Percentiles rank a stretch among this genome's conserved stretches.
Conservation (phyloP, 1,140 invertebrate species). For the Thalassaphorura encarpata region DNA sequence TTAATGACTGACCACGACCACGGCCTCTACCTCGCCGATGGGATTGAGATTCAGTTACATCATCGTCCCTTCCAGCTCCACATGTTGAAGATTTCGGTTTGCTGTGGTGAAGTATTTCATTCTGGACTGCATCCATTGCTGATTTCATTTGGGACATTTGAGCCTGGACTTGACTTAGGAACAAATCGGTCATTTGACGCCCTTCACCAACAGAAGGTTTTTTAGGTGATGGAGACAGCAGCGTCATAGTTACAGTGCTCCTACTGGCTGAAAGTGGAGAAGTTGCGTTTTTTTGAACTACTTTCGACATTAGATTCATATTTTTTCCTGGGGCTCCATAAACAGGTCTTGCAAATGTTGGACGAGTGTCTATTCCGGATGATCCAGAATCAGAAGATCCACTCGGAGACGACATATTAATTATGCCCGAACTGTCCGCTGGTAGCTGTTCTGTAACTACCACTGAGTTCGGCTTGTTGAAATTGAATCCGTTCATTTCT, state of each 20-base stretch:
- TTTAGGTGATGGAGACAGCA: too few relatives aligned
- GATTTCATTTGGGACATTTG: constrained; percentile 33
- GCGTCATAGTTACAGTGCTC: too few relatives aligned
- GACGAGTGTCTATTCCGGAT: not conserved
- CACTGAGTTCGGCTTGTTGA: constrained; percentile 4
- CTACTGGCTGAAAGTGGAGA: too few relatives aligned
- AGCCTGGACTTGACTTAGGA: too few relatives aligned
- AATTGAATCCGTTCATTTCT: constrained; percentile 28
- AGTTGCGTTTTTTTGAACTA: too few relatives aligned
- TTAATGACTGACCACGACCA: too few relatives aligned
- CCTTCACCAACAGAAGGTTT: too few relatives aligned
- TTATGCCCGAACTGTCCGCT: constrained; percentile 27
- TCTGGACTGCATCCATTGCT: constrained; percentile 29
- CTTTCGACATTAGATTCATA: constrained; percentile 19
- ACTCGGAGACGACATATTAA: constrained; percentile 20
- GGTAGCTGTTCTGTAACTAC: constrained; percentile 21
- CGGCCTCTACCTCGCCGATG: too few relatives aligned
- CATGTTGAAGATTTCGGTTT: not conserved
- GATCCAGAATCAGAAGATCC: constrained; percentile 22
- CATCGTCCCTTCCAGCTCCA: not conserved
- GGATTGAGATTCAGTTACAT: too few relatives aligned
- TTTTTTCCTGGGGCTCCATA: constrained; percentile 11
- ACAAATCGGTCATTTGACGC: too few relatives aligned
- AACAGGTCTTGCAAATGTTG: not conserved
- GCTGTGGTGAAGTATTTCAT: constrained; percentile 8